Evolutionary conservation across 2,797 vertebrate genomes (phyloP).

Genomic region (Aeoliscus strigatus): DNA sequence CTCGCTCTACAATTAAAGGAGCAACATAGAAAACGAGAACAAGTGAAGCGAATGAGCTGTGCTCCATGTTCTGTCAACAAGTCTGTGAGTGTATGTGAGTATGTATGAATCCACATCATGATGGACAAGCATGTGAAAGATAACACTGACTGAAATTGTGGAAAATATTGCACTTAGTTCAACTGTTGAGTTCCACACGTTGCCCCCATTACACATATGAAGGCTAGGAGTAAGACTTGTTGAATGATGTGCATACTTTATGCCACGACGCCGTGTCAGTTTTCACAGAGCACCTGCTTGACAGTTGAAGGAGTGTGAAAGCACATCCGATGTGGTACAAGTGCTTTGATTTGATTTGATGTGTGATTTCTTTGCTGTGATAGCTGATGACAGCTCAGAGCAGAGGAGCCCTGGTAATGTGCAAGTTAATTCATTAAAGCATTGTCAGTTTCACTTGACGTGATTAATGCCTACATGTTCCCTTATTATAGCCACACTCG

Average conservation of each 20-base stretch:
- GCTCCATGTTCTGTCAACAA: slow-evolving; percentile 23
- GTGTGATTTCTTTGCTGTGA: no score
- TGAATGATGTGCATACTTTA: slow-evolving; percentile 2
- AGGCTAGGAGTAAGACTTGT: slow-evolving; percentile 10
- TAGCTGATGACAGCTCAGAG: no score
- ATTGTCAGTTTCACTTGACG: no score
- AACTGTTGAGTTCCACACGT: slow-evolving; percentile 8
- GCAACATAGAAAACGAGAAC: slow-evolving; percentile 18
- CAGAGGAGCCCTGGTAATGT: no score
- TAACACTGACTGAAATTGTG: slow-evolving; percentile 13
- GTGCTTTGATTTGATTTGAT: no score
- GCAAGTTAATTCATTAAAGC: no score
- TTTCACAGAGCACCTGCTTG: neutral
- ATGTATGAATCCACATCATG: slow-evolving; percentile 33
- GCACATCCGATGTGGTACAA: no score
- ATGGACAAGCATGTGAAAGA: slow-evolving; percentile 27
- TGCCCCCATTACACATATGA: slow-evolving; percentile 11
- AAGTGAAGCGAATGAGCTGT: slow-evolving; percentile 17
- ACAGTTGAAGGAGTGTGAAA: neutral
- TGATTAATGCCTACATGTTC: no score
- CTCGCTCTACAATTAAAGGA: slow-evolving; percentile 37
- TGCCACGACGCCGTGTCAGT: neutral
- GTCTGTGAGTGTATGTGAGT: slow-evolving; percentile 8
- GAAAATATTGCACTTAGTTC: slow-evolving; percentile 16
- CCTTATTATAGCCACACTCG: no score